Evolutionary conservation across 2,888 invertebrate species (phyloP), one percentile per base, ranked within the genome.

Genomic region (Phalera bucephala): DNA sequence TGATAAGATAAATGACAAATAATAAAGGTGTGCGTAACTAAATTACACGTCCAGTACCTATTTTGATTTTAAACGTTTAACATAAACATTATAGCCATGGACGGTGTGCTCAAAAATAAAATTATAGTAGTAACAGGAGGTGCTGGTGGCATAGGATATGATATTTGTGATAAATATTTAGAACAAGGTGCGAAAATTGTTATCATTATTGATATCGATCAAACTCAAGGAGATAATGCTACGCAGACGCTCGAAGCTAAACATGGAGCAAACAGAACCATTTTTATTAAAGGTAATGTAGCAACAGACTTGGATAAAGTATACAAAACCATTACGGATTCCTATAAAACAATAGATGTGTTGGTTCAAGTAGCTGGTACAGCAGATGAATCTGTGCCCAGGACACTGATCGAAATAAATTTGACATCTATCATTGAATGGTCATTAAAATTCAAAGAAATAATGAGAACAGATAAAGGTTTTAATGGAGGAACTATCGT

Each of bases 401-500:
- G 22, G 20, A 43, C 14, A 25, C 27, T 33, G 0, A 25, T 47
- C 2, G 35, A 45, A 9, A 9, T 54, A 2, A 37, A 54, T 25
- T 5, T 45, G 0, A 45, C 44, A 19, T 38, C 58, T 25, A 31
- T 48, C 2, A 36, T 58, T 19, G 48, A 58, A 22, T 53, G 54
- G 32, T 80, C 80, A 0, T 52, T 87, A 15, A 70, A 91, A 15
- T 92, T 84, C 14, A 65, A 90, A 33, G 75, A 91, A 31, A 77
- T 86, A 57, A 87, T 92, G 89, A 75, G 89, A 9, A 79, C 70
- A 27, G 77, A 89, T 45, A 80, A 78, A 12, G 80, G 84, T 11
- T 12, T 12, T 2, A 59, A 71, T 19, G 93, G 93, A 0, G 93
- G 93, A 5, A 80, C 86, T 1, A 83, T 93, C 26, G 79, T 93